phyloP scores from a whole-genome alignment of 2,888 invertebrate species.

The Oeneis ivallda region DNA sequence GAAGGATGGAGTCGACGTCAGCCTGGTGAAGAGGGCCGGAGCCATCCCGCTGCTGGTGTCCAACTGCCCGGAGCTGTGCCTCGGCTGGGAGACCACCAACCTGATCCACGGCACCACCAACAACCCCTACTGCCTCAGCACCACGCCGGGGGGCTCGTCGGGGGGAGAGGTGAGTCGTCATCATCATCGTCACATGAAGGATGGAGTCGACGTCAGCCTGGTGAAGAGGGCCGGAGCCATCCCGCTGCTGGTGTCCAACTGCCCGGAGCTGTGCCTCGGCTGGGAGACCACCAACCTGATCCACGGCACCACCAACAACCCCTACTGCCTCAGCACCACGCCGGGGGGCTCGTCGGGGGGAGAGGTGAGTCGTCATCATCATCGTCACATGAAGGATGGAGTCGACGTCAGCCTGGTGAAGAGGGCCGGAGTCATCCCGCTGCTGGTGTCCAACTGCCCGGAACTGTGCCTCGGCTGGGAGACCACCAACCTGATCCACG shows the following conservation, averaged over 20 bases:
- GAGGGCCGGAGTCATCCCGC: constrained; percentile 89
- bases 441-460: constrained; percentile 92
- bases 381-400: no score
- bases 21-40: constrained; percentile 84
- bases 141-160: constrained; percentile 93
- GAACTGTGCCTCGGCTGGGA: constrained; percentile 95
- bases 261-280: constrained; percentile 93
- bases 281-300: constrained; percentile 92
- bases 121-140: constrained; percentile 90
- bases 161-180: constrained; percentile 91
- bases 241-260: constrained; percentile 90
- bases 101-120: constrained; percentile 88
- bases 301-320: constrained; percentile 90
- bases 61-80: constrained; percentile 93
- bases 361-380: constrained; percentile 87
- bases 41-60: constrained; percentile 91
- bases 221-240: constrained; percentile 89
- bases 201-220: constrained; percentile 38
- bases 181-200: no score
- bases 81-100: constrained; percentile 93
- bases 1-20: neutral
- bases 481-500: constrained; percentile 88
- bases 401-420: constrained; percentile 60
- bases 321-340: constrained; percentile 87
- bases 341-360: constrained; percentile 95